Evolutionary conservation across 2,888 invertebrate genomes (phyloP), one percentile per base, ranked within the genome.

Genomic region (Acleris cristana): DNA sequence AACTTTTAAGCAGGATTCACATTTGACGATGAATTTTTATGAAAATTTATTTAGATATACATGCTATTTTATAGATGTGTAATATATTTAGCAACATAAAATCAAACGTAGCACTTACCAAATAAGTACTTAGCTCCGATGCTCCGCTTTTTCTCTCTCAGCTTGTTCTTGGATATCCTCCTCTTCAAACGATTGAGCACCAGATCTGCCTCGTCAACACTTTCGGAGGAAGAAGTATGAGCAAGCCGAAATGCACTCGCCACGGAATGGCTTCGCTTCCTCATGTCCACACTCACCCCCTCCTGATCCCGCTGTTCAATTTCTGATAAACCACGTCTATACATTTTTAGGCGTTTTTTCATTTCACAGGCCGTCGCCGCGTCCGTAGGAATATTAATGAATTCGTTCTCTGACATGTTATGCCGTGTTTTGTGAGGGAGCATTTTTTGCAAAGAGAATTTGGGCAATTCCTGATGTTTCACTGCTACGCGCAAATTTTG

Each of bases 161-260:
- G 83, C 82, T 89, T 92, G 81, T 93, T 93, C 79, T 86, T 91
- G 70, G 91, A 86, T 82, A 93, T 93, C 76, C 93, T 87, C 78
- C 93, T 87, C 82, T 90, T 89, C 73, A 93, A 80, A 55, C 93
- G 87, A 82, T 85, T 89, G 72, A 93, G 88, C 77, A 93, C 88
- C 69, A 90, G 80, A 81, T 93, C 93, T 64, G 93, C 93, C 78
- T 93, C 93, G 74, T 93, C 93, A 65, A 93, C 85, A 80, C 93
- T 93, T 78, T 93, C 93, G 34, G 93, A 93, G 52, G 93, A 93
- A 70, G 93, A 92, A 79, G 89, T 88, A 74, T 83, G 82, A 73
- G 74, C 78, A 69, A 83, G 75, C 71, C 78, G 78, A 75, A 82
- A 77, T 73, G 79, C 78, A 71, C 82, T 87, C 80, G 84, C 83